Base-by-base conservation (phyloP, 2,888 invertebrate species). In the Machimus rusticus region DNA sequence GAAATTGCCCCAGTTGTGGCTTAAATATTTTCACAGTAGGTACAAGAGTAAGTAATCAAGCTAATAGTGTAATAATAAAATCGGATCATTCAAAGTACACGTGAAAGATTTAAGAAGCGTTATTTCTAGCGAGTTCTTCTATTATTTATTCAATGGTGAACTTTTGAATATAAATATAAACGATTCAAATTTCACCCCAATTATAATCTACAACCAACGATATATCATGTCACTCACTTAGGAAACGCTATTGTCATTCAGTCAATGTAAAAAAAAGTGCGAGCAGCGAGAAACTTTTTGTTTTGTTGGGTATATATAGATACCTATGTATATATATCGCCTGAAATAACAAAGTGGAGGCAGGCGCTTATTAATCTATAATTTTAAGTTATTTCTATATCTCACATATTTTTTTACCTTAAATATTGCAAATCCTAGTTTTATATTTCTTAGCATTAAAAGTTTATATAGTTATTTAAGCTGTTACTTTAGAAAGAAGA, bases 201-300 rank as follows among this genome's bases (percentile, higher is more conserved):
- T n/a, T n/a, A n/a, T n/a, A n/a, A n/a, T n/a, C n/a, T 57, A 55
- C 46, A 46, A 23, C 14, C 31, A 82, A 28, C 57, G 34, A 82
- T 57, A 37, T 82, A 57, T 57, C 82, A 66, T 28, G 28, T 57
- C 82, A 57, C 57, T 66, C 57, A 82, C 82, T 82, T 66, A 82
- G 57, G 57, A 57, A 82, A 82, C 82, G 82, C 37, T 19, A 37
- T 82, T 82, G 82, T 82, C 57, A 57, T 66, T 37, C 57, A 34
- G 57, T n/a, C 28, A 28, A 34, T 14, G 57, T 34, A 8, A n/a
- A 51, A 37, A 19, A n/a, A 57, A 46, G 5, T 23, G 23, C 14
- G 9, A 81, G 66, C 34, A 46, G 19, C 34, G 14, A 82, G 14
- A 34, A 37, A 55, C 31, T 79, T 28, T 79, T 23, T 16, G 12